phyloP scores from a whole-genome alignment of 2,113 vertebrate species.

The Struthio camelus region DNA sequence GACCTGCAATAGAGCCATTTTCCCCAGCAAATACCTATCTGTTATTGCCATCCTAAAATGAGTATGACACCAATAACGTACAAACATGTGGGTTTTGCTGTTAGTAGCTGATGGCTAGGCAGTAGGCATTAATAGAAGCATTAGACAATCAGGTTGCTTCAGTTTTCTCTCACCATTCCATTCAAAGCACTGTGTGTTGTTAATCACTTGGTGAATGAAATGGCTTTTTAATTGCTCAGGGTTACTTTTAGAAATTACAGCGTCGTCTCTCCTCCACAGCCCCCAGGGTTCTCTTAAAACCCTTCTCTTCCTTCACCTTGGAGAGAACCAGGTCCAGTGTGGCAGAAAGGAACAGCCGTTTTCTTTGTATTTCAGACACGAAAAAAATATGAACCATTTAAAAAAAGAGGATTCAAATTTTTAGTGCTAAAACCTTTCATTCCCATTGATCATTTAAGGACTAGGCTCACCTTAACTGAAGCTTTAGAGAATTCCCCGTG shows the following conservation, averaged over 20 bases:
- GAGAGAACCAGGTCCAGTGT: not conserved
- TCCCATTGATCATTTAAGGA: not conserved
- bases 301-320: not conserved
- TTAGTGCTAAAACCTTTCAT: not conserved
- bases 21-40: not conserved
- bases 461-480: not conserved
- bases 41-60: not conserved
- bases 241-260: not conserved
- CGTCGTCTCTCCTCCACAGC: not conserved
- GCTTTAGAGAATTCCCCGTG: not conserved
- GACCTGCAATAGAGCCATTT: not conserved
- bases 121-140: not conserved
- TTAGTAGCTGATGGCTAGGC: not conserved
- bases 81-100: not conserved
- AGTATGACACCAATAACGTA: not conserved
- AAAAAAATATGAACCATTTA: not conserved
- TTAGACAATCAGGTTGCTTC: not conserved
- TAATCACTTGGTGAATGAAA: slow-evolving; percentile 52
- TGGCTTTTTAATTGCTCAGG: slow-evolving; percentile 50
- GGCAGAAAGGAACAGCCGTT: not conserved
- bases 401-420: not conserved
- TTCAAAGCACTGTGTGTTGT: not conserved
- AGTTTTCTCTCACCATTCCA: not conserved
- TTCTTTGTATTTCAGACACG: not conserved
- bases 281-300: not conserved